Evolutionary conservation across 1,140 invertebrate species (phyloP).

Genomic region (Cyphomyrmex costatus): DNA sequence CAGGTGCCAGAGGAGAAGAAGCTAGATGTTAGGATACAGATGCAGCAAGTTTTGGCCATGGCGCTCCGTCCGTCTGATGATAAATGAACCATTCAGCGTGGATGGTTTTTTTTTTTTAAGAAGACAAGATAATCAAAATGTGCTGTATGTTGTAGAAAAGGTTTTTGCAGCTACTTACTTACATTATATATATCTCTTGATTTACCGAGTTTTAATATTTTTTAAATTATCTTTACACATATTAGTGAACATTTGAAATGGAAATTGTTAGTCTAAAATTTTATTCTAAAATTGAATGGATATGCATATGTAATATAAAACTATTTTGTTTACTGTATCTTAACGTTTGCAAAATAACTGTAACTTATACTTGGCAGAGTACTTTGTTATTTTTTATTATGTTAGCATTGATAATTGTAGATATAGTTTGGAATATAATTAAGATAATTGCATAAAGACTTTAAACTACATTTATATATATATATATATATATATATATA

Average conservation of each 20-base stretch:
- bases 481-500: too few relatives aligned
- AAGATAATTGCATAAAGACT: not conserved
- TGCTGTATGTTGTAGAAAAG: too few relatives aligned
- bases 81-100: conserved; percentile 42
- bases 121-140: not conserved
- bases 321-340: not conserved
- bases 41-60: conserved; percentile 82
- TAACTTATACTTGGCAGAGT: not conserved
- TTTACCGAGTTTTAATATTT: conserved; percentile 2
- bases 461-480: too few relatives aligned
- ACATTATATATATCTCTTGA: not conserved
- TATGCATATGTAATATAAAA: not conserved
- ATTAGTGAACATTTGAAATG: too few relatives aligned
- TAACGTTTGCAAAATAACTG: not conserved
- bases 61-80: conserved; percentile 78
- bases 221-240: not conserved
- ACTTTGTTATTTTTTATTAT: not conserved
- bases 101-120: not conserved
- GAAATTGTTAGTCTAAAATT: too few relatives aligned
- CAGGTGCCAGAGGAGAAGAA: conserved; percentile 83
- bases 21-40: conserved; percentile 84
- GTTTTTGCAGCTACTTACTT: not conserved
- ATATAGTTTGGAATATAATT: not conserved
- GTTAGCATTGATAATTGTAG: conserved; percentile 15
- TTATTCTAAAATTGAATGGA: too few relatives aligned